A percentile compares a stretch with the other conserved stretches of the same genome.
Conservation (phyloP, 2,113 vertebrate species). For the Tachycineta bicolor region DNA sequence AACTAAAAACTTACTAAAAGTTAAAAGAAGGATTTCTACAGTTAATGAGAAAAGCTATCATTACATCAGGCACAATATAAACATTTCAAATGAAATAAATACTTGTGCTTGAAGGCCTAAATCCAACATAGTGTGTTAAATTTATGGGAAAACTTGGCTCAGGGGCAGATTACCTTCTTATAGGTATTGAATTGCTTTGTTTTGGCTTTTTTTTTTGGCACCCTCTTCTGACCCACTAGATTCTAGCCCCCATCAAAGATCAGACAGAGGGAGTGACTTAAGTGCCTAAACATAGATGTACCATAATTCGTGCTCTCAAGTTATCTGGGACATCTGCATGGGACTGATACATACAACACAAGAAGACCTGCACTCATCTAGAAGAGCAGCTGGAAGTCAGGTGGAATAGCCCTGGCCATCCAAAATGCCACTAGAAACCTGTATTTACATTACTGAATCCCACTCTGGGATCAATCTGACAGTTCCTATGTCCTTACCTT, state of each 20-base stretch:
- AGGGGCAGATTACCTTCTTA: neutral
- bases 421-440: neutral
- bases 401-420: neutral
- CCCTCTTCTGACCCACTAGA: neutral
- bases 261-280: neutral
- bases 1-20: neutral
- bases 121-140: neutral
- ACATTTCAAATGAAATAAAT: slow-evolving; percentile 6
- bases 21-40: neutral
- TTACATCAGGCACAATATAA: neutral
- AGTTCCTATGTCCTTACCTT: neutral
- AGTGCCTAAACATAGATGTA: neutral
- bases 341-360: neutral
- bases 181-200: neutral
- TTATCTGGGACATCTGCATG: neutral
- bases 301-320: neutral
- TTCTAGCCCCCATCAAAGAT: neutral
- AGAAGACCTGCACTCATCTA: neutral
- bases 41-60: neutral
- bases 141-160: neutral
- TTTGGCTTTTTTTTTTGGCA: neutral
- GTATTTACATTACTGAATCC: neutral
- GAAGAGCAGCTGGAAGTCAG: neutral
- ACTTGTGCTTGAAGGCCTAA: neutral
- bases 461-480: neutral